Conservation (phyloP, 2,888 invertebrate genomes). For the Adelphocoris suturalis region DNA sequence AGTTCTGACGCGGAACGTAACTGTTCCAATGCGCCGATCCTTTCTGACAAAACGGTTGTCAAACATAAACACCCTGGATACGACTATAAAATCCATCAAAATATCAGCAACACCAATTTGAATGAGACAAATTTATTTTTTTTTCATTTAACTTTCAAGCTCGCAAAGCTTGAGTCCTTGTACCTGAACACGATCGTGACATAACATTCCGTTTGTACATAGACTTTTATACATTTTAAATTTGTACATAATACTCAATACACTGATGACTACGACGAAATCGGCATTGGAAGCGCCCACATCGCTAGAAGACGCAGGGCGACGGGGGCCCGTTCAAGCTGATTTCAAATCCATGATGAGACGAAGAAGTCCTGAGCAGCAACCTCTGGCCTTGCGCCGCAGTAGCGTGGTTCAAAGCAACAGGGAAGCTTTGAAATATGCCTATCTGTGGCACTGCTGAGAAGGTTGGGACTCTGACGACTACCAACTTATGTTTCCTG, state of each 20-base stretch:
- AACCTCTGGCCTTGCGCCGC: background rate
- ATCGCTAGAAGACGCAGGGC: conserved; percentile 26
- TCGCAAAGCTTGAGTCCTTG: conserved; percentile 35
- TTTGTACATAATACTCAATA: conserved; percentile 54
- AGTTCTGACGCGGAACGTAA: conserved; percentile 54
- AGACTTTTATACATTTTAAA: background rate
- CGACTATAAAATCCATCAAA: conserved; percentile 5
- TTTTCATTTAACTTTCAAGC: background rate
- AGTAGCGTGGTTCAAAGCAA: conserved; percentile 71
- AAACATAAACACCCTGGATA: conserved; percentile 25
- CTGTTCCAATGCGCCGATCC: conserved; percentile 38
- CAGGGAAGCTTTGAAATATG: conserved; percentile 74
- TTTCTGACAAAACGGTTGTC: conserved; percentile 74
- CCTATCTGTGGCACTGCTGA: background rate
- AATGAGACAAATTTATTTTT: too few species aligned
- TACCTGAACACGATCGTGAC: conserved; percentile 67
- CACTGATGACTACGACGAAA: conserved; percentile 23
- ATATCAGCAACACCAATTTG: conserved; percentile 55
- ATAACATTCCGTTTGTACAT: conserved; percentile 69
- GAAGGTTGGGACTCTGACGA: conserved; percentile 1
- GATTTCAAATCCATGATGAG: conserved; percentile 37
- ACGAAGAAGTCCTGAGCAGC: background rate
- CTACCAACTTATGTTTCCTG: background rate
- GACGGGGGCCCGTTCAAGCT: conserved; percentile 29
- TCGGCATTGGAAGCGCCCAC: conserved; percentile 39